A percentile compares a stretch with the other conserved stretches of the same genome.
Conservation (phyloP, 2,797 vertebrate species). For the Coranthus polyacanthus region DNA sequence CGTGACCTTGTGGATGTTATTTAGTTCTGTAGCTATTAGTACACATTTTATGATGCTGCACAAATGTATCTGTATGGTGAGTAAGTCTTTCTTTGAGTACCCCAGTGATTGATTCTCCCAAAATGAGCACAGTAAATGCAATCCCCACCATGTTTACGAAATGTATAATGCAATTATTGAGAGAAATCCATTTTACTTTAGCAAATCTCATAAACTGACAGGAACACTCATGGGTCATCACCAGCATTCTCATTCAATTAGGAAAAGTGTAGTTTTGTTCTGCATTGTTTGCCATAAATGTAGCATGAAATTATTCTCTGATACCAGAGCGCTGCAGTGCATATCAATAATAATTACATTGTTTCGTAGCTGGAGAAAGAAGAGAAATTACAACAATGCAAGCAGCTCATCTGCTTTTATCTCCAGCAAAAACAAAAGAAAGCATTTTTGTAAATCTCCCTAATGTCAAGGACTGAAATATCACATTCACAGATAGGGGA, state of each 20-base stretch:
- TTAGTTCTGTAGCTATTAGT: background rate
- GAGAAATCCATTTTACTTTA: conserved; percentile 56
- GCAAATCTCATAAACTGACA: conserved; percentile 61
- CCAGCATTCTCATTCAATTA: conserved; percentile 59
- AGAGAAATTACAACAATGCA: background rate
- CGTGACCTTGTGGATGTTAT: too few relatives aligned
- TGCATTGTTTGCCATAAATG: conserved; percentile 13
- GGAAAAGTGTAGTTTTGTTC: conserved; percentile 20
- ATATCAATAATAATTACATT: conserved; percentile 37
- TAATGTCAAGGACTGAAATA: conserved; percentile 20
- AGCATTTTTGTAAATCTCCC: conserved; percentile 6
- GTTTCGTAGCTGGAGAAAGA: conserved; percentile 22
- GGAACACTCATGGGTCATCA: conserved; percentile 28
- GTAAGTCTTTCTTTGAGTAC: conserved; percentile 12
- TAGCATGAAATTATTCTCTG: conserved; percentile 23
- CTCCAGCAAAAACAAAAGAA: background rate
- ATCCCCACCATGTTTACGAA: conserved; percentile 37
- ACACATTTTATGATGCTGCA: background rate
- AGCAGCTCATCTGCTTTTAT: conserved; percentile 7
- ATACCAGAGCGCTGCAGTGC: background rate
- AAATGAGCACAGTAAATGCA: conserved; percentile 33
- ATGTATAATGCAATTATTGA: conserved; percentile 55
- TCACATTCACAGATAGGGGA: conserved; percentile 13
- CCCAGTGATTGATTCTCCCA: conserved; percentile 27
- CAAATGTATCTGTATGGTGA: background rate